Evolutionary conservation across 2,113 vertebrate species (phyloP).

Genomic region (Semnopithecus entellus): DNA sequence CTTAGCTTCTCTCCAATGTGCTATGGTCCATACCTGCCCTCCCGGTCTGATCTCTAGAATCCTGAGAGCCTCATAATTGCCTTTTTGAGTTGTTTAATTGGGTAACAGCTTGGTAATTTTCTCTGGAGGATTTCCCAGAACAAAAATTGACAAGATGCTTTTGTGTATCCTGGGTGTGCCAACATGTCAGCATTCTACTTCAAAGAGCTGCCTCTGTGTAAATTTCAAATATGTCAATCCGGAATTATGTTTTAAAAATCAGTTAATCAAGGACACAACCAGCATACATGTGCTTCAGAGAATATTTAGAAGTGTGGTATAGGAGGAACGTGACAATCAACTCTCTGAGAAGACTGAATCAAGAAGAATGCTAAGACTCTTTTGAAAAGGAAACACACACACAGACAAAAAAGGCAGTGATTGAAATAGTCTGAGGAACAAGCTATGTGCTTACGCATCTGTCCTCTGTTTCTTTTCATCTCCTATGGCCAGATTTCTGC

Average conservation of each 20-base stretch:
- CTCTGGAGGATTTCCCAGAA: conserved; percentile 17
- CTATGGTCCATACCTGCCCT: not conserved
- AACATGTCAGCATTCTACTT: not conserved
- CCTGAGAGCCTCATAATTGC: not conserved
- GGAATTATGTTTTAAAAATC: conserved; percentile 26
- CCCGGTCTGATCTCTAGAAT: not conserved
- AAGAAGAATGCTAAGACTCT: not conserved
- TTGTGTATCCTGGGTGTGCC: not conserved
- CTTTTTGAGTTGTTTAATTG: not conserved
- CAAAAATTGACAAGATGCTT: not conserved
- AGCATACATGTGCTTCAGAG: not conserved
- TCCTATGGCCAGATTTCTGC: conserved; percentile 94
- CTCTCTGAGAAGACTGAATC: conserved; percentile 19
- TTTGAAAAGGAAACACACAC: conserved; percentile 14
- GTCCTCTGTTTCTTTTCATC: conserved; percentile 96
- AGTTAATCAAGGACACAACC: not conserved
- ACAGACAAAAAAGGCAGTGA: not conserved
- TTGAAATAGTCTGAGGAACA: not conserved
- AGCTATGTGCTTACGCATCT: conserved; percentile 89
- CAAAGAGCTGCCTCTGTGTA: not conserved
- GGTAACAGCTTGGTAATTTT: conserved; percentile 34
- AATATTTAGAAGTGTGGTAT: not conserved
- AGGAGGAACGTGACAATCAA: not conserved
- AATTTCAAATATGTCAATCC: not conserved
- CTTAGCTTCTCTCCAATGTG: not conserved